phyloP scores from a whole-genome alignment of 2,113 vertebrate species.

The Embiotoca jacksoni region DNA sequence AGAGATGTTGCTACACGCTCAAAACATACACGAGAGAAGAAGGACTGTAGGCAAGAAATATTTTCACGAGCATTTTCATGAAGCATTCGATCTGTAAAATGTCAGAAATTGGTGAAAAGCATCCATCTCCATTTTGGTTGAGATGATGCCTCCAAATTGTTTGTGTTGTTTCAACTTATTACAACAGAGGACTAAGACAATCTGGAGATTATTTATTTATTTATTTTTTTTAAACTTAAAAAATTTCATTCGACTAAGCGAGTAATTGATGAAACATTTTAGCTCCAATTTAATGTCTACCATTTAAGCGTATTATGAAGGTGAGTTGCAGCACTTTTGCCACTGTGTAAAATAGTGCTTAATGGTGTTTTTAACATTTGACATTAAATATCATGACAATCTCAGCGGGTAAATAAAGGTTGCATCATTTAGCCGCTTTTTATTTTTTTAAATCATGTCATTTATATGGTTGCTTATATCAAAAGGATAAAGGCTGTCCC shows the following conservation, averaged over 20 bases:
- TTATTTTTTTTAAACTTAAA: too few relatives aligned
- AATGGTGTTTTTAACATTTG: background rate
- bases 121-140: too few relatives aligned
- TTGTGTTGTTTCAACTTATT: too few relatives aligned
- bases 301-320: conserved; percentile 6
- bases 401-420: conserved; percentile 58
- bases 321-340: background rate
- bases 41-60: background rate
- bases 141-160: too few relatives aligned
- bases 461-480: conserved; percentile 81
- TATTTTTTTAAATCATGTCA: conserved; percentile 74
- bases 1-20: conserved; percentile 3
- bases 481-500: conserved; percentile 91
- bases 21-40: background rate
- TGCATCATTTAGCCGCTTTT: conserved; percentile 60
- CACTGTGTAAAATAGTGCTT: background rate
- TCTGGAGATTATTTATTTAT: too few relatives aligned
- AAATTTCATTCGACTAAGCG: too few relatives aligned
- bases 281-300: background rate
- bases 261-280: too few relatives aligned
- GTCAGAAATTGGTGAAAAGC: background rate
- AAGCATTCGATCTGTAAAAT: conserved; percentile 1
- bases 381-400: conserved; percentile 3
- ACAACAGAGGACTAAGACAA: too few relatives aligned
- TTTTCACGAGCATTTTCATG: background rate